Base-by-base conservation (phyloP, 2,888 invertebrate genomes). In the Drosophila putrida region DNA sequence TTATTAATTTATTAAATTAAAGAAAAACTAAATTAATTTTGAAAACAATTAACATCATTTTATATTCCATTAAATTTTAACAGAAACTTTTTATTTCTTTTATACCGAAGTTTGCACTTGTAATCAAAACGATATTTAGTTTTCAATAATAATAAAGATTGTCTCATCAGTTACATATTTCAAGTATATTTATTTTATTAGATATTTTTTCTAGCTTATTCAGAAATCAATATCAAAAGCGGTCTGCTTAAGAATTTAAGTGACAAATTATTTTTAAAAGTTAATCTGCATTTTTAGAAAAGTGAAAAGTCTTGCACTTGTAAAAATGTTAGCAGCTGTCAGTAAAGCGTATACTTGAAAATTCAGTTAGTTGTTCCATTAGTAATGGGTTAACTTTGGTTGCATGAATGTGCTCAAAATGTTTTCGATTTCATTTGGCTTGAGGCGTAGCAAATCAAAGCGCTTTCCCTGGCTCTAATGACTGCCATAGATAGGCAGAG, bases 391-490 rank as follows among this genome's bases (percentile, higher is more conserved):
- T 60, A 35, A 27, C 15, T n/a, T 59, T 10, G 44, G 62, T 15
- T 55, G 67, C 53, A 50, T 43, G 44, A 38, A 27, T 50, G 35
- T 57, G 47, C 50, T 39, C 31, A 25, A 65, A 49, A 49, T 71
- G 61, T 63, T 71, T 77, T 78, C 80, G 68, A 68, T 80, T 76
- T 72, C 62, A 51, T 76, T 72, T 64, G 63, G 57, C 68, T 51
- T 15, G 55, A 27, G 69, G 69, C 85, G 41, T 71, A 67, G 66
- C 87, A 66, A 77, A 74, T 71, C 44, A 38, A 53, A 59, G 53
- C 66, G 68, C 70, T 69, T 69, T 65, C 68, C 68, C 75, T 43
- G 57, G 43, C 63, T 74, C 84, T 87, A 82, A 86, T 87, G 87
- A 84, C 74, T 74, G 79, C 74, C 79, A 69, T 64, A 87, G 59